These are phyloP conservation scores for Amblyopsis hoosieri DNA, from an alignment of 2,797 vertebrate species.

Conservation along the genomic window DNA sequence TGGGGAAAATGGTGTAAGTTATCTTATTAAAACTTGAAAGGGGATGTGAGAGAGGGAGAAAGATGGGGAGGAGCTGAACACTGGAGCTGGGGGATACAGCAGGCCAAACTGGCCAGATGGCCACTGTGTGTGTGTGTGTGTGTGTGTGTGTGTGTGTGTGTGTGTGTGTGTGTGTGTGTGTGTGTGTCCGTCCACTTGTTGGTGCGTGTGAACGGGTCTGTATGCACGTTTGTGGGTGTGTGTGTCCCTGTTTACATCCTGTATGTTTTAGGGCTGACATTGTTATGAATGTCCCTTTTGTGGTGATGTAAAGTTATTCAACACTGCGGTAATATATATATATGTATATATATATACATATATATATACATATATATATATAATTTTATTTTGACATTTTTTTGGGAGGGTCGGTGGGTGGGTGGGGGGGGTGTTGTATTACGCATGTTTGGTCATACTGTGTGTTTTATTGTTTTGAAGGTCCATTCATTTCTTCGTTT, in stretches of 20 bases:
- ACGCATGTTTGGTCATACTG: too few species aligned
- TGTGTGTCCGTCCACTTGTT: not conserved
- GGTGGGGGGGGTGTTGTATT: too few species aligned
- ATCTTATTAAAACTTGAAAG: constrained; percentile 79
- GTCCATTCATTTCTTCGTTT: too few species aligned
- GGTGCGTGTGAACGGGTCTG: not conserved
- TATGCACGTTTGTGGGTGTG: constrained; percentile 1
- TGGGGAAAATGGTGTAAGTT: constrained; percentile 60
- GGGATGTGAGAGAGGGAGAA: constrained; percentile 39
- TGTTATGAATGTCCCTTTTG: too few species aligned
- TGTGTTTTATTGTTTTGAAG: too few species aligned
- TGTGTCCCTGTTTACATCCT: not conserved
- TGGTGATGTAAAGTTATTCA: too few species aligned
- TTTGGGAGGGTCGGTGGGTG: too few species aligned
- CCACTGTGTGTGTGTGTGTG: constrained; percentile 3
- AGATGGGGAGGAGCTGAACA: constrained; percentile 42
- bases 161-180: not conserved
- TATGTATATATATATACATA: too few species aligned
- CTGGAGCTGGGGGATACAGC: constrained; percentile 33
- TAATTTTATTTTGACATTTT: too few species aligned
- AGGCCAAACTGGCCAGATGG: constrained; percentile 41
- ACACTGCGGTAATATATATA: too few species aligned
- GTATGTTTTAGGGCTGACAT: too few species aligned
- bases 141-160: not conserved
- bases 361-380: too few species aligned